phyloP scores from a whole-genome alignment of 2,113 vertebrate species.

The Erythrocercus mccallii region DNA sequence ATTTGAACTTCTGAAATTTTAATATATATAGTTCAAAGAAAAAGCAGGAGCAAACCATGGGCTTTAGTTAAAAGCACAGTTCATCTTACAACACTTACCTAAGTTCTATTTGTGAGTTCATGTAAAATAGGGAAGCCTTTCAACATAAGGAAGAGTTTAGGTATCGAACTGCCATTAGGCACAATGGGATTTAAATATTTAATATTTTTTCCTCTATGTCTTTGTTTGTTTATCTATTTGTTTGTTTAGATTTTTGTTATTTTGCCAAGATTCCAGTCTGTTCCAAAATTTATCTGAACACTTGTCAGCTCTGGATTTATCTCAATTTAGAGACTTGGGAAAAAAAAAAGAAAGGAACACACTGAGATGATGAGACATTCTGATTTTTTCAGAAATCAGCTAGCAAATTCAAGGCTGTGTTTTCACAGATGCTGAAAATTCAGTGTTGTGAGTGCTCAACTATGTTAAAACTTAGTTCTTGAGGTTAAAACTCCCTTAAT shows the following conservation, averaged over 20 bases:
- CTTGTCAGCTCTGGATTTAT: neutral
- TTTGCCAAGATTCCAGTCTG: neutral
- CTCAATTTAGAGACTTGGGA: neutral
- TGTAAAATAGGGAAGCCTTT: neutral
- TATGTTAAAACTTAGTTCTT: neutral
- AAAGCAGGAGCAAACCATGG: neutral
- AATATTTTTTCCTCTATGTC: rapidly evolving
- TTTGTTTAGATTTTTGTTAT: neutral
- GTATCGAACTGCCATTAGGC: neutral
- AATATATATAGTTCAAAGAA: neutral
- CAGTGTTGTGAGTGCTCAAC: neutral
- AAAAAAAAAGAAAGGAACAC: neutral
- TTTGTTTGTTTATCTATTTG: neutral
- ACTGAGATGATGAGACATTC: neutral
- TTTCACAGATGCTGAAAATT: neutral
- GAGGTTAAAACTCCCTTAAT: neutral
- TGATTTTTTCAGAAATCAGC: neutral
- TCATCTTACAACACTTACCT: neutral
- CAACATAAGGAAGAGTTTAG: neutral
- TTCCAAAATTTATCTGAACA: neutral
- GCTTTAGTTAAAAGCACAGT: neutral
- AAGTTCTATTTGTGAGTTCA: neutral
- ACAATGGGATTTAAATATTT: neutral
- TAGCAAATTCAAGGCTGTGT: neutral
- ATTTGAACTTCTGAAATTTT: neutral